A percentile compares a stretch with the other conserved stretches of the same genome.
Conservation (phyloP, 2,113 vertebrate genomes). For the Campylomormyrus tamandua region DNA sequence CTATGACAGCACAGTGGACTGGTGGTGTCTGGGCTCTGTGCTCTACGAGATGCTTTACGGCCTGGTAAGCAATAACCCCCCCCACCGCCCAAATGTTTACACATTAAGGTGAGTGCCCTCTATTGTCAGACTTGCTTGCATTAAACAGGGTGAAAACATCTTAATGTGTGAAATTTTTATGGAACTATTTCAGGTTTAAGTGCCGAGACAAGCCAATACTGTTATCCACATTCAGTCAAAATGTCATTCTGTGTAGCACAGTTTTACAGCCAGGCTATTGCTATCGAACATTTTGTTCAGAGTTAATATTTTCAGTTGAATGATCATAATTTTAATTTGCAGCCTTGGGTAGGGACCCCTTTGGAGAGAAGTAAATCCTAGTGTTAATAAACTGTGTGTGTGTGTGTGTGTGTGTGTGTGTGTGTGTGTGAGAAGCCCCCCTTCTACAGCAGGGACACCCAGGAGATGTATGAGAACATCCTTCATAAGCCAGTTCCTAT, state of each 20-base stretch:
- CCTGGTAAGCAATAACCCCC: constrained; percentile 64
- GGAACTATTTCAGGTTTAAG: neutral
- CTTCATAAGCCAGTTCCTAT: constrained; percentile 82
- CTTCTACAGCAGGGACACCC: constrained; percentile 92
- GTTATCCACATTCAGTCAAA: neutral
- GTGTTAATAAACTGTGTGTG: neutral
- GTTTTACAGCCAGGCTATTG: neutral
- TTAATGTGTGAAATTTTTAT: neutral
- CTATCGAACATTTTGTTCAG: neutral
- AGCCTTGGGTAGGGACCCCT: neutral
- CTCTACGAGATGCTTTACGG: constrained; percentile 98
- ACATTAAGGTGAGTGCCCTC: neutral
- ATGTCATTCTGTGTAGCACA: neutral
- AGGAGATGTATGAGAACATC: constrained; percentile 98
- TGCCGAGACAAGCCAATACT: neutral
- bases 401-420: neutral
- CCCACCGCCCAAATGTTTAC: neutral
- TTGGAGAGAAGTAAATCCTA: neutral
- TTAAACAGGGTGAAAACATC: neutral
- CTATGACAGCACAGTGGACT: constrained; percentile 96
- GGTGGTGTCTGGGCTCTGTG: constrained; percentile 98
- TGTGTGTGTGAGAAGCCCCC: constrained; percentile 67
- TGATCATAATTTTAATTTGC: neutral
- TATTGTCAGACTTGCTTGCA: neutral
- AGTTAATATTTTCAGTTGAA: neutral